Evolutionary conservation across 2,797 vertebrate species (phyloP).

Genomic region (Sus cebifrons): DNA sequence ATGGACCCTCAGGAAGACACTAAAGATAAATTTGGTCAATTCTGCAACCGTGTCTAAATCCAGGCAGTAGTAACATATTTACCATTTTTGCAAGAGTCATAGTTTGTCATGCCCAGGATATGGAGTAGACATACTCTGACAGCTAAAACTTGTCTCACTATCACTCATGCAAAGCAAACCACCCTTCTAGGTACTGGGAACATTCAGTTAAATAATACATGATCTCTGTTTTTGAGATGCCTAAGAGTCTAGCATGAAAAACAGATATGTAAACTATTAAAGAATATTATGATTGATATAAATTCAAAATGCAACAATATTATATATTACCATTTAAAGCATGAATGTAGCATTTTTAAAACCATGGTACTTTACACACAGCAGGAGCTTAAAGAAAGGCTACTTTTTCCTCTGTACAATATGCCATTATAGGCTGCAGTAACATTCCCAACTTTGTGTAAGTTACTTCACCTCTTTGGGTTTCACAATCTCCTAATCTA

Average conservation of each 20-base stretch:
- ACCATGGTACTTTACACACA: neutral
- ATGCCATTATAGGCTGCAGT: neutral
- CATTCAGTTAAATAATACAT: neutral
- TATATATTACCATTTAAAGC: neutral
- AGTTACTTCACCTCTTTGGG: constrained; percentile 4
- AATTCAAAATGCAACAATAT: neutral
- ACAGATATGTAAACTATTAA: neutral
- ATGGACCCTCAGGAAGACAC: neutral
- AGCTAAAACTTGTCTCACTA: neutral
- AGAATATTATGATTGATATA: neutral
- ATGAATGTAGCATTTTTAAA: neutral
- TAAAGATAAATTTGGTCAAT: neutral
- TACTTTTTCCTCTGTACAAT: neutral
- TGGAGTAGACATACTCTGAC: neutral
- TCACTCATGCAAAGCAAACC: constrained; percentile 4
- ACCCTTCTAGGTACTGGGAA: neutral
- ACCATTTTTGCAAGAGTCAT: neutral
- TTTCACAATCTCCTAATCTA: neutral
- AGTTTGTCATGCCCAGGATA: neutral
- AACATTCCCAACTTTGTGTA: neutral
- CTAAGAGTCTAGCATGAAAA: neutral
- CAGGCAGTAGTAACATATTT: neutral
- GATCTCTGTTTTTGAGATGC: neutral
- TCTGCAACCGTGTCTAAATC: neutral
- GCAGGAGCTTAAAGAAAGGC: neutral